phyloP scores from a whole-genome alignment of 2,888 invertebrate genomes.

The Oxystoma pomonae region DNA sequence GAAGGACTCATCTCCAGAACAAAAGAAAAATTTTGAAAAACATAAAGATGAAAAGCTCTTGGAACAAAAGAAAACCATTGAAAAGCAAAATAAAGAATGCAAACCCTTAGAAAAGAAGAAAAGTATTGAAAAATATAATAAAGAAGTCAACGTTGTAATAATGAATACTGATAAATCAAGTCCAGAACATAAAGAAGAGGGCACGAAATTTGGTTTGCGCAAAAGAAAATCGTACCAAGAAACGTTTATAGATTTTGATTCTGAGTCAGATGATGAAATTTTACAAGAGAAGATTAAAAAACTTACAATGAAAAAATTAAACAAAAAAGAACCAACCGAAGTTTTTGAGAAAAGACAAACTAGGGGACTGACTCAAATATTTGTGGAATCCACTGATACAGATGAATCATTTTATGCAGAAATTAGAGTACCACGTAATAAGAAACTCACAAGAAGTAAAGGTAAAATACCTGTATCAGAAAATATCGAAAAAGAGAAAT shows the following conservation, averaged over 20 bases:
- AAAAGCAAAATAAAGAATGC: background rate
- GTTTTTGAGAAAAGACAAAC: background rate
- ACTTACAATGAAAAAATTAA: constrained; percentile 3
- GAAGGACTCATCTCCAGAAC: background rate
- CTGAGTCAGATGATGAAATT: constrained; percentile 22
- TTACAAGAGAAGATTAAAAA: constrained; percentile 24
- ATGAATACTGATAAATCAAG: background rate
- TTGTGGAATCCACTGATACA: constrained; percentile 29
- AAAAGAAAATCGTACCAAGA: background rate
- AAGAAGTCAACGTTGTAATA: constrained; percentile 15
- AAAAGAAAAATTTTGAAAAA: constrained; percentile 1
- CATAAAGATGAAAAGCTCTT: constrained; percentile 7
- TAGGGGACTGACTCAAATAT: background rate
- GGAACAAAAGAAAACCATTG: constrained; percentile 1
- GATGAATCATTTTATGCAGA: constrained; percentile 36
- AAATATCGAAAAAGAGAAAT: constrained; percentile 4
- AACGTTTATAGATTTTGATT: constrained; percentile 7
- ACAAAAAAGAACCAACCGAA: background rate
- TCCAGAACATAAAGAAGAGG: background rate
- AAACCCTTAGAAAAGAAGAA: background rate
- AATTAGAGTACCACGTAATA: constrained; percentile 32
- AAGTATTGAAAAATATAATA: constrained; percentile 5
- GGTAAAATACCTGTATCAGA: background rate
- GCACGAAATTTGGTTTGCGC: background rate
- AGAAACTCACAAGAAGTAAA: constrained; percentile 28